A percentile compares a stretch with the other conserved stretches of the same genome.
These are phyloP conservation scores for Fukomys damarensis DNA, from an alignment of 2,113 vertebrate species.

Conservation along the genomic window DNA sequence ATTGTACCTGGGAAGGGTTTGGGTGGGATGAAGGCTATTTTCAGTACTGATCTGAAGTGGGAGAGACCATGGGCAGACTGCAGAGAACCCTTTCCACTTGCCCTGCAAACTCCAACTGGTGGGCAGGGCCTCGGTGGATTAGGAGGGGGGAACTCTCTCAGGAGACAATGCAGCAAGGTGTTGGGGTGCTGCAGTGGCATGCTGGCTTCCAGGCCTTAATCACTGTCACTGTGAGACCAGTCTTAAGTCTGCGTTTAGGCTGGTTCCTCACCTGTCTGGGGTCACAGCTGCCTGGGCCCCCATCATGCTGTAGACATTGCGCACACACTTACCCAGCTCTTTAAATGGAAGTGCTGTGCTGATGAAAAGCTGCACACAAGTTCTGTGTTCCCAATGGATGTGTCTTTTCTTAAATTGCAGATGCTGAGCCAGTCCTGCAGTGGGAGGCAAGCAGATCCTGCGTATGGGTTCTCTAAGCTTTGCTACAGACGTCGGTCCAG, in stretches of 20 bases:
- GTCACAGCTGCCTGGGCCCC: not conserved
- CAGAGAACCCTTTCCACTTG: not conserved
- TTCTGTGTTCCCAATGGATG: not conserved
- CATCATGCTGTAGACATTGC: not conserved
- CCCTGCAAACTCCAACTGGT: not conserved
- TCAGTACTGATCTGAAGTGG: not conserved
- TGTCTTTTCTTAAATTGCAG: constrained; percentile 3
- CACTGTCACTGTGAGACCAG: not conserved
- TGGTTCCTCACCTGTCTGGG: not conserved
- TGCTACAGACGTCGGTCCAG: not conserved
- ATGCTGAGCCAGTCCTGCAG: not conserved
- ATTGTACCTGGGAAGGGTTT: not conserved
- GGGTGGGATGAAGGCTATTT: not conserved
- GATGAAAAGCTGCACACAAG: not conserved
- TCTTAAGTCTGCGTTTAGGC: not conserved
- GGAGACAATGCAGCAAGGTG: not conserved
- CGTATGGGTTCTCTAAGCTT: not conserved
- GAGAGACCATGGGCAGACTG: not conserved
- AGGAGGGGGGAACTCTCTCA: not conserved
- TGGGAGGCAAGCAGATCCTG: not conserved
- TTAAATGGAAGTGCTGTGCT: not conserved
- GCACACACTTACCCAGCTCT: not conserved
- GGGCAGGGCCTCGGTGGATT: not conserved
- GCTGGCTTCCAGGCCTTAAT: not conserved
- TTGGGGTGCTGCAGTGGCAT: too few species aligned